Conservation (phyloP, 2,888 invertebrate genomes). For the Phaonia tiefii region DNA sequence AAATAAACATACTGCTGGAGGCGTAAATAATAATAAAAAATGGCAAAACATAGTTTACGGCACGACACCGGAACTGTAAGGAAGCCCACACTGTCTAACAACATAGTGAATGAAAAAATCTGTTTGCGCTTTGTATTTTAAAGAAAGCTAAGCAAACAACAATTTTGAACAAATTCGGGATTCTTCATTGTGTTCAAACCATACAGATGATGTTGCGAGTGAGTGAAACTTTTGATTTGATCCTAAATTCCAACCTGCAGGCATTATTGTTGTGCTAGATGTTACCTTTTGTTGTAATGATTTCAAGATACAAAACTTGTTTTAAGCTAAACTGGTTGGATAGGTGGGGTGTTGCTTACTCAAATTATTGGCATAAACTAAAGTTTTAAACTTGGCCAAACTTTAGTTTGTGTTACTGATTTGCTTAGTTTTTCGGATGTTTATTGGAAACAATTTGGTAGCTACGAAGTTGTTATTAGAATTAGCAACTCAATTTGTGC, state of each 20-base stretch:
- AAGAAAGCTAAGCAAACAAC: no score
- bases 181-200: not conserved
- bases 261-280: not conserved
- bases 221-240: not conserved
- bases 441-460: no score
- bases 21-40: conserved; percentile 8
- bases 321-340: conserved; percentile 25
- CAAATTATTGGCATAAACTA: not conserved
- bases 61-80: not conserved
- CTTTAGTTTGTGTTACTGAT: not conserved
- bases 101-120: no score
- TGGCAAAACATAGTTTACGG: no score
- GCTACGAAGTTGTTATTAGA: no score
- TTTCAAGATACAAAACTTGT: conserved; percentile 23
- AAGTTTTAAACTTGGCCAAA: conserved; percentile 1
- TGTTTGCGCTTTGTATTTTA: no score
- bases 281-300: conserved; percentile 14
- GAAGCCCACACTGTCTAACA: conserved; percentile 16
- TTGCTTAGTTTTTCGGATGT: no score
- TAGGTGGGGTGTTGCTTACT: not conserved
- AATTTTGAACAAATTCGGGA: not conserved
- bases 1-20: not conserved
- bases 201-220: no score
- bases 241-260: conserved; percentile 1
- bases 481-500: no score